Evolutionary conservation across 2,888 invertebrate species (phyloP), one percentile per base, ranked within the genome.

Genomic region (Volucella inanis): DNA sequence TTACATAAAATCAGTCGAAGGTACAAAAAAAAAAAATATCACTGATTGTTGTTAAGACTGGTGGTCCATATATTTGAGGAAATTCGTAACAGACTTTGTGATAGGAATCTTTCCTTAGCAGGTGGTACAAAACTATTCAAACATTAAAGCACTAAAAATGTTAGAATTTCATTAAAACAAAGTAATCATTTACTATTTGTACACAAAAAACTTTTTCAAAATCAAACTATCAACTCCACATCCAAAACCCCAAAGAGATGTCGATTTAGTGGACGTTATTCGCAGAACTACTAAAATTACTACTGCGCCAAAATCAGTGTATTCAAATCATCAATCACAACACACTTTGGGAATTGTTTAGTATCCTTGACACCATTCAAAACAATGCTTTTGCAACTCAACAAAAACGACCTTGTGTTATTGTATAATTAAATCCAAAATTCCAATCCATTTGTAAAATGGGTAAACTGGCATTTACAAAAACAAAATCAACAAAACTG

Each of bases 311-410:
- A 18, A 49, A 10, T 49, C 57, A 70, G 22, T 49, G 49, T 49
- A 47, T 39, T 18, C 9, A 9, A n/a, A 41, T 18, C 57, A 70
- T 70, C 47, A 70, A 70, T 70, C 70, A 70, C 15, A 22, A 9
- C 39, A 11, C 57, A 70, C 12, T 70, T 41, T 3, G 11, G 70
- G 9, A 39, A 47, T 47, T 10, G 10, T 31, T 57, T 14, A 39
- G 18, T 70, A 49, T 70, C 57, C 70, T 57, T 70, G 70, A 70
- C 70, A 59, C 57, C 6, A 49, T 49, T 70, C 57, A 45, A 61
- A 45, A 45, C 18, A 64, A 38, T 31, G 49, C 22, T 38, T 10
- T 9, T 15, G 47, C 47, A 14, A 14, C 11, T 15, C 57, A 49
- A 70, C 57, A 70, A 39, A 70, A 70, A 59, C 47, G 11, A 14